Evolutionary conservation across 1,140 invertebrate species (phyloP).

Genomic region (Drosophila bocqueti): DNA sequence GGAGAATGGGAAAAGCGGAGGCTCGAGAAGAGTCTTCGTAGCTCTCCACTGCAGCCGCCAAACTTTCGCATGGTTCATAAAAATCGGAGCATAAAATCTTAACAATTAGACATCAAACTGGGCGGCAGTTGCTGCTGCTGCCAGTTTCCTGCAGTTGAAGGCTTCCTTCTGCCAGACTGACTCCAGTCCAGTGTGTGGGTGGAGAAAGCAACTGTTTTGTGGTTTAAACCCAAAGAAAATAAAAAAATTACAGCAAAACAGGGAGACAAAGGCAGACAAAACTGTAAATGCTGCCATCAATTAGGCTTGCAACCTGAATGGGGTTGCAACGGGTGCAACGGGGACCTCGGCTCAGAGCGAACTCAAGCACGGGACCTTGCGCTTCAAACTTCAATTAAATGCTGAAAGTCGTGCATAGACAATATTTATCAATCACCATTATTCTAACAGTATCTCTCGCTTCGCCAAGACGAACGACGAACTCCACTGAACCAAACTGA

Average conservation of each 20-base stretch:
- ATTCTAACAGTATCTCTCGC: slow-evolving; percentile 71
- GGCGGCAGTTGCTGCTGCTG: slow-evolving; percentile 20
- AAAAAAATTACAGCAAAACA: not conserved
- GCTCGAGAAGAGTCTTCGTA: slow-evolving; percentile 20
- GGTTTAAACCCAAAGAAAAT: not conserved
- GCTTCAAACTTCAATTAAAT: slow-evolving; percentile 80
- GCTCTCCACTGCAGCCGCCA: not conserved
- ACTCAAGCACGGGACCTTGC: slow-evolving; percentile 54
- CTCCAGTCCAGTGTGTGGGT: slow-evolving; percentile 46
- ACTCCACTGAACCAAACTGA: slow-evolving; percentile 10
- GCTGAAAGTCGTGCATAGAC: slow-evolving; percentile 73
- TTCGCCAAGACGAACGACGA: slow-evolving; percentile 25
- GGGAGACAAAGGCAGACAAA: slow-evolving; percentile 43
- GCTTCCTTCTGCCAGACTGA: slow-evolving; percentile 5
- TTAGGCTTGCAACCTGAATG: slow-evolving; percentile 55
- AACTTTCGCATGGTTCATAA: slow-evolving; percentile 26
- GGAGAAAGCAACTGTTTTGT: slow-evolving; percentile 61
- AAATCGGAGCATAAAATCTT: slow-evolving; percentile 41
- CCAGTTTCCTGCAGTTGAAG: slow-evolving; percentile 23
- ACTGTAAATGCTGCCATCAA: slow-evolving; percentile 65
- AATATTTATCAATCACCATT: slow-evolving; percentile 83
- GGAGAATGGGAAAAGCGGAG: slow-evolving; percentile 48
- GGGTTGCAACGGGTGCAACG: slow-evolving; percentile 21
- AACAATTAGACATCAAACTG: slow-evolving; percentile 57
- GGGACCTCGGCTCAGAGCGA: too few relatives aligned